These are phyloP conservation scores for Torymus auratus DNA, from an alignment of 2,888 invertebrate genomes.

Conservation along the genomic window DNA sequence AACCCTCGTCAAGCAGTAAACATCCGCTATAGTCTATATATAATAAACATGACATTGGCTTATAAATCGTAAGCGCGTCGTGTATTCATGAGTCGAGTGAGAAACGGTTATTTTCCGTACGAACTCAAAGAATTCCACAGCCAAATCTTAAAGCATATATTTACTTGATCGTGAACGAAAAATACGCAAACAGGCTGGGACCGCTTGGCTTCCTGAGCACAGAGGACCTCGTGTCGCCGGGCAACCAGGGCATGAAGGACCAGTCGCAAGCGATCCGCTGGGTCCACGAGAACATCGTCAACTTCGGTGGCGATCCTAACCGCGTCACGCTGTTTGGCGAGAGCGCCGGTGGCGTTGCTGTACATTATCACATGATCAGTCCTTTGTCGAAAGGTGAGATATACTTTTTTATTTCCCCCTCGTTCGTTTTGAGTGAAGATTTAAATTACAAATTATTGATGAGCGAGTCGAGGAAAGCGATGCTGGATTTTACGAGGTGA, in stretches of 20 bases:
- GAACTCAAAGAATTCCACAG: too few species aligned
- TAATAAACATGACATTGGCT: too few species aligned
- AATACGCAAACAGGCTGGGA: conserved; percentile 73
- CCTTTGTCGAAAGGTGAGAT: conserved; percentile 78
- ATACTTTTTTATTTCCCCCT: not conserved
- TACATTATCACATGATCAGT: conserved; percentile 84
- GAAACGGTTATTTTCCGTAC: too few species aligned
- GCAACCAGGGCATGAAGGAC: conserved; percentile 84
- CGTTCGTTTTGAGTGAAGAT: too few species aligned
- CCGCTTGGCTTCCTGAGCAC: conserved; percentile 84
- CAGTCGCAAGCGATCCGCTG: conserved; percentile 82
- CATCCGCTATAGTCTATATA: not conserved
- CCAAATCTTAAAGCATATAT: too few species aligned
- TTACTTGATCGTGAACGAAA: too few species aligned
- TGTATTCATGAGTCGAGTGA: too few species aligned
- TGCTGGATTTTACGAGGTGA: too few species aligned
- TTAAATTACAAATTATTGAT: too few species aligned
- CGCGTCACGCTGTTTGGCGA: conserved; percentile 84
- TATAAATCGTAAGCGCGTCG: too few species aligned
- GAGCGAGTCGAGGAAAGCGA: too few species aligned
- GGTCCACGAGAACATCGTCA: conserved; percentile 80
- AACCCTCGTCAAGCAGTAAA: not conserved
- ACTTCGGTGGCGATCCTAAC: conserved; percentile 82
- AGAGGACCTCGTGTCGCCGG: conserved; percentile 81
- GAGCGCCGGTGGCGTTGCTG: conserved; percentile 84